These are phyloP conservation scores for Balearica regulorum DNA, from an alignment of 2,797 vertebrate species.

Conservation along the genomic window DNA sequence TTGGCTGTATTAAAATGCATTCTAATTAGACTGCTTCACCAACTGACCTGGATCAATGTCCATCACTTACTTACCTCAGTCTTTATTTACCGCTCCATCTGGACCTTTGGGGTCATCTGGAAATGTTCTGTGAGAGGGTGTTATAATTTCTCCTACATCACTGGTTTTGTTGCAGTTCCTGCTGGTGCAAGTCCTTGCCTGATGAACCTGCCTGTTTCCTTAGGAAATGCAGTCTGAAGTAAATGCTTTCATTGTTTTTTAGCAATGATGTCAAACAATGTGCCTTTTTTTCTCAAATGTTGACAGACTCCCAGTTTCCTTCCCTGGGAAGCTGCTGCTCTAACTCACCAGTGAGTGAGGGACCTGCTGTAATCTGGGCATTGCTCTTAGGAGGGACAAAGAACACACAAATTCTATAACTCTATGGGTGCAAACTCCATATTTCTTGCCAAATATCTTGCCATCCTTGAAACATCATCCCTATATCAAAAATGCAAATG, in stretches of 20 bases:
- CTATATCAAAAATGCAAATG: background rate
- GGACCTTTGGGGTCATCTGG: background rate
- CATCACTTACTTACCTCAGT: background rate
- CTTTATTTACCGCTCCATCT: background rate
- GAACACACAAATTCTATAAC: background rate
- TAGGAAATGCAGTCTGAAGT: constrained; percentile 42
- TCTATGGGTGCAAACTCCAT: background rate
- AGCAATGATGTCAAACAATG: background rate
- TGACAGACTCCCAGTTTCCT: background rate
- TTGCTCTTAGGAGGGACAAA: background rate
- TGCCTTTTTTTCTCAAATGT: background rate
- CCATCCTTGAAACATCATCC: background rate
- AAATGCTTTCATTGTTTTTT: constrained; percentile 23
- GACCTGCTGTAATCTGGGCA: background rate
- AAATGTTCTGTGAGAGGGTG: background rate
- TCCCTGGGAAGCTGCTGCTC: background rate
- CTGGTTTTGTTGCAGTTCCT: background rate
- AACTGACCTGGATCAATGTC: background rate
- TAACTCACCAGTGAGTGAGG: background rate
- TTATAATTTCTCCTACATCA: background rate
- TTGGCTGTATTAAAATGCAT: background rate
- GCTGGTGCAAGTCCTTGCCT: background rate
- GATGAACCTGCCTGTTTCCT: background rate
- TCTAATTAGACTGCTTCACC: background rate
- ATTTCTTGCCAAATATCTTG: background rate